phyloP scores from a whole-genome alignment of 2,797 vertebrate genomes.

The Gila robusta region DNA sequence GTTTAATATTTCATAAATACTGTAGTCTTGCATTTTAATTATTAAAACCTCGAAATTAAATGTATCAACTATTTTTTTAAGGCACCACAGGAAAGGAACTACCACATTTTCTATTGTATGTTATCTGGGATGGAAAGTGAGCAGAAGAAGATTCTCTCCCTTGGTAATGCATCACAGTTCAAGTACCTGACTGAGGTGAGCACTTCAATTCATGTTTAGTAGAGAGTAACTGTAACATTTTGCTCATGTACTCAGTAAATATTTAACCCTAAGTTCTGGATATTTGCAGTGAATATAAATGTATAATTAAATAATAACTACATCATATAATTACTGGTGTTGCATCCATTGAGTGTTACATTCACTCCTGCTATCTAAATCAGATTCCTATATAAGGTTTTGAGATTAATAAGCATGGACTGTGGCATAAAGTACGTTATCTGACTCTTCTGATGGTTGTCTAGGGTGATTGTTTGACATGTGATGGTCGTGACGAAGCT shows the following conservation, averaged over 20 bases:
- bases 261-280: not conserved
- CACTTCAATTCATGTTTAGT: not conserved
- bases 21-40: not conserved
- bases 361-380: not conserved
- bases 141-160: constrained; percentile 83
- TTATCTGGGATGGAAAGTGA: constrained; percentile 85
- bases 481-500: constrained; percentile 81
- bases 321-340: not conserved
- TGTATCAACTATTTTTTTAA: constrained; percentile 58
- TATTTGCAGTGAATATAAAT: not conserved
- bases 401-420: not conserved
- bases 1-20: not conserved
- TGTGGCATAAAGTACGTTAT: not conserved
- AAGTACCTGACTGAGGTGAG: constrained; percentile 87
- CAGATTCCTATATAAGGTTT: not conserved
- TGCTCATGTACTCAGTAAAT: not conserved
- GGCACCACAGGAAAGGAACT: constrained; percentile 90
- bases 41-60: not conserved
- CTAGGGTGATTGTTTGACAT: constrained; percentile 85
- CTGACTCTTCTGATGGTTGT: not conserved
- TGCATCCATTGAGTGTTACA: not conserved
- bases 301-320: not conserved
- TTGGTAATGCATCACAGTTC: constrained; percentile 86
- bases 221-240: not conserved
- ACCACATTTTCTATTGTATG: constrained; percentile 96